Percentiles rank a stretch among this genome's conserved stretches.
Conservation (phyloP, 2,797 vertebrate genomes). For the Loriculus beryllinus region DNA sequence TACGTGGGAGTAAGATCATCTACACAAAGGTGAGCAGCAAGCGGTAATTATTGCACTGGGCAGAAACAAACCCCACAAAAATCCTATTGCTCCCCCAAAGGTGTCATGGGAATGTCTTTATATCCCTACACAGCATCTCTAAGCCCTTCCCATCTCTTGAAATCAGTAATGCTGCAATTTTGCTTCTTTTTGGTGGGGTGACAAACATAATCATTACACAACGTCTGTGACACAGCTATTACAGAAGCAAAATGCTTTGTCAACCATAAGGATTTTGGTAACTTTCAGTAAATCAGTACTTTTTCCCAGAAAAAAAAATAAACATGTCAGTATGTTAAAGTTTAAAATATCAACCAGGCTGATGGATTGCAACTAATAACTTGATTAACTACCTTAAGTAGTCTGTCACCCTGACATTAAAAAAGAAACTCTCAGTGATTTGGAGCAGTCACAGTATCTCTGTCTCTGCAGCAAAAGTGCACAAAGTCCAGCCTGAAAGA, state of each 20-base stretch:
- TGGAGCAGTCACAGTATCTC: not conserved
- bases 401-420: not conserved
- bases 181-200: not conserved
- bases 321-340: not conserved
- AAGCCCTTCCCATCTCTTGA: not conserved
- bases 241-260: not conserved
- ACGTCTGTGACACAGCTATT: not conserved
- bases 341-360: not conserved
- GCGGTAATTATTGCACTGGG: not conserved
- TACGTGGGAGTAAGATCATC: not conserved
- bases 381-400: not conserved
- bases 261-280: not conserved
- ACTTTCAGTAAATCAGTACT: not conserved
- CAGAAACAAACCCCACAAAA: not conserved
- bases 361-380: not conserved
- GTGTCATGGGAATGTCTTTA: not conserved
- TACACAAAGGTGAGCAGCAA: not conserved
- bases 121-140: too few species aligned
- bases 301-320: not conserved
- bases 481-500: not conserved
- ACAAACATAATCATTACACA: not conserved
- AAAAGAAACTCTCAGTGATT: not conserved
- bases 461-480: not conserved
- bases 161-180: not conserved
- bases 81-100: not conserved